These are phyloP conservation scores for Metaphire vulgaris DNA, from an alignment of 1,140 invertebrate species.

Conservation along the genomic window DNA sequence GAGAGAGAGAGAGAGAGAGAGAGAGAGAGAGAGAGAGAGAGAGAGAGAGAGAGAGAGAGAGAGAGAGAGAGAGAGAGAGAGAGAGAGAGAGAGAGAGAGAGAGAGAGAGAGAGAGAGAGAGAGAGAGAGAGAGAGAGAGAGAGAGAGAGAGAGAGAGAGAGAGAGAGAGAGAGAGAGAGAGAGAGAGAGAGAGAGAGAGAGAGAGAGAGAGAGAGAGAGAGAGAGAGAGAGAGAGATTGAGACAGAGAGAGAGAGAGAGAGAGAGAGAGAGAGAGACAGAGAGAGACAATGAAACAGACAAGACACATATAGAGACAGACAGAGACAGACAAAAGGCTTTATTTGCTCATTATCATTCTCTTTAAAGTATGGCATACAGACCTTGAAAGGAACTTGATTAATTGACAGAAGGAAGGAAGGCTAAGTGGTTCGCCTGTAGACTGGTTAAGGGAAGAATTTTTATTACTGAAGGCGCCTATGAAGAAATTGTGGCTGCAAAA, in stretches of 20 bases:
- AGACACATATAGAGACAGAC: too few species aligned
- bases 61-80: conserved; percentile 1
- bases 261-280: not conserved
- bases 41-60: conserved; percentile 1
- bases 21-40: not conserved
- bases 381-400: too few species aligned
- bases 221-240: not conserved
- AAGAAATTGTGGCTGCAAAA: too few species aligned
- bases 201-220: conserved; percentile 1
- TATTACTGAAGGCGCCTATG: too few species aligned
- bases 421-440: too few species aligned
- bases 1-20: conserved; percentile 1
- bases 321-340: too few species aligned
- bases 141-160: conserved; percentile 1
- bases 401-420: too few species aligned
- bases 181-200: conserved; percentile 1
- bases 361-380: too few species aligned
- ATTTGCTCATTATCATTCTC: too few species aligned
- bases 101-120: conserved; percentile 1
- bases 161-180: conserved; percentile 1
- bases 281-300: not conserved
- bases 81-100: not conserved
- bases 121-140: conserved; percentile 1
- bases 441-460: too few species aligned
- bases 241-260: not conserved